Conservation (phyloP, 2,113 vertebrate genomes). For the Globicephala melas region DNA sequence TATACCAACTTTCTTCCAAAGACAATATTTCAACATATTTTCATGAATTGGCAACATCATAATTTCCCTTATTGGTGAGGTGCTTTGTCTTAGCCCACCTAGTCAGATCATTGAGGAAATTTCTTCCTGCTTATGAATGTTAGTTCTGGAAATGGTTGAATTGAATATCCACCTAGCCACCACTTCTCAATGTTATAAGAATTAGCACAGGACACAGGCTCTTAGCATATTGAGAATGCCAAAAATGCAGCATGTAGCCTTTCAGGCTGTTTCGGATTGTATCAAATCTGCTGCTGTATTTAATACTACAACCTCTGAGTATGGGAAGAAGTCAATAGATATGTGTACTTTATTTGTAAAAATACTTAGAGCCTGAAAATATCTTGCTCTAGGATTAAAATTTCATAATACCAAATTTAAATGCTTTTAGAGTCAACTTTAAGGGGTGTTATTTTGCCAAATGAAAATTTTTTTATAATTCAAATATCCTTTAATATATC, state of each 20-base stretch:
- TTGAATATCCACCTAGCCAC: background rate
- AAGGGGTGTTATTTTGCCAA: background rate
- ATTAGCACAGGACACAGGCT: background rate
- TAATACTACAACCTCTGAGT: background rate
- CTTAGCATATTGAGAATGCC: background rate
- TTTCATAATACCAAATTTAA: background rate
- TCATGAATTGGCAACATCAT: background rate
- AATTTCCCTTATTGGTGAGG: background rate
- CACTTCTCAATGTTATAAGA: background rate
- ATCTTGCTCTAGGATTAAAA: background rate
- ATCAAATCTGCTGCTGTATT: background rate
- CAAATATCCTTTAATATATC: background rate
- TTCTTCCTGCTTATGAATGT: background rate
- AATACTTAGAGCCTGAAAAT: background rate
- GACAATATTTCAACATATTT: background rate
- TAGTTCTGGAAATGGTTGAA: background rate
- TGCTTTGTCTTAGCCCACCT: background rate
- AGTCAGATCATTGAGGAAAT: background rate
- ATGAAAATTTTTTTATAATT: background rate
- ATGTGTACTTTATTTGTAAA: background rate
- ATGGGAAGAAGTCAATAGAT: background rate
- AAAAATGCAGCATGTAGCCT: background rate
- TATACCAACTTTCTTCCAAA: background rate
- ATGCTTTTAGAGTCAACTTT: background rate
- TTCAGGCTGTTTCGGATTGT: background rate